Evolutionary conservation across 1,140 invertebrate species (phyloP), one percentile per base, ranked within the genome.

Genomic region (Belonocnema kinseyi): DNA sequence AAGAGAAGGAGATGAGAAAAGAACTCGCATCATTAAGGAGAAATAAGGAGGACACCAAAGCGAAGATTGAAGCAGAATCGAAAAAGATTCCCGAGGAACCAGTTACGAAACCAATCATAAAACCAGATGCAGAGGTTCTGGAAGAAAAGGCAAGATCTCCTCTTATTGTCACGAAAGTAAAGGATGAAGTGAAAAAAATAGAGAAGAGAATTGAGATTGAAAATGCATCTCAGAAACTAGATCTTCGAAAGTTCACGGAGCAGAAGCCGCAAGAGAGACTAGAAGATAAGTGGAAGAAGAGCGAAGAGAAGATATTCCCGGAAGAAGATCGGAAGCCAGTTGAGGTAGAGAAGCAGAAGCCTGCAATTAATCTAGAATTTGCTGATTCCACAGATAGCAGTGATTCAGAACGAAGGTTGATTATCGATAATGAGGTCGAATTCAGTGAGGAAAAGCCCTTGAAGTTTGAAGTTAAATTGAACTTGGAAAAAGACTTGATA

Each of bases 331-430:
- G 78, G 4, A 80, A 80, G 26, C 77, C 58, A 54, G 74, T 84
- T 58, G 79, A 86, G 10, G 72, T 76, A 16, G 82, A 82, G 33
- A 89, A 85, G 53, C 80, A 79, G 10, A 92, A 91, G 72, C 89
- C 91, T 33, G 78, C 89, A 5, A 77, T 92, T 0, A 92, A 81
- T 40, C 90, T 91, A 61, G 90, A 92, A 10, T 92, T 91, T 73
- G 85, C 92, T 2, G 93, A 93, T 75, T 93, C 92, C 0, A 91
- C 91, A 2, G 95, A 96, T 80, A 95, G 94, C 77, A 95, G 94
- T 75, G 95, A 96, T 86, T 95, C 94, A 0, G 95, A 95, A 84
- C 92, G 93, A 79, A 92, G 94, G 81, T 92, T 94, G 40, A 91
- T 94, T 3, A 94, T 94, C n/a, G 89, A 91, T 50, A 91, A 90